Evolutionary conservation across 1,140 invertebrate genomes (phyloP).

Genomic region (Rhyzopertha dominica): DNA sequence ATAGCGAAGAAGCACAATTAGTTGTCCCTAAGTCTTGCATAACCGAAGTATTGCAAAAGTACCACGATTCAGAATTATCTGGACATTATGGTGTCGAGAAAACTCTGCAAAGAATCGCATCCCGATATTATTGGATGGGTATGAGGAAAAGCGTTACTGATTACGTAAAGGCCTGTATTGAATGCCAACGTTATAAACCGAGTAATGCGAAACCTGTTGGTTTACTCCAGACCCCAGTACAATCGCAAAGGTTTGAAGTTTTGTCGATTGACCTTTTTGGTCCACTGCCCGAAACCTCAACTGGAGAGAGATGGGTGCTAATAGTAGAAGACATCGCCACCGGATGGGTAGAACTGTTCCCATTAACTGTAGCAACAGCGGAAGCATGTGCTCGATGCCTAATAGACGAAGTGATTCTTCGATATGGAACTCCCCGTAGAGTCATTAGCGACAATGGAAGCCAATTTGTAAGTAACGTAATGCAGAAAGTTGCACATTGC

Average conservation of each 20-base stretch:
- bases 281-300: conserved; percentile 14
- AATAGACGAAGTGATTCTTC: conserved; percentile 23
- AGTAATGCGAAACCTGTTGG: conserved; percentile 30
- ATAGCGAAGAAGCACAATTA: too few species aligned
- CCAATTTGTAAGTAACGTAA: conserved; percentile 30
- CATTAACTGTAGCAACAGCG: conserved; percentile 22
- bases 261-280: conserved; percentile 36
- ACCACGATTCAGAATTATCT: too few species aligned
- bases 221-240: conserved; percentile 29
- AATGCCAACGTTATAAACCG: conserved; percentile 15
- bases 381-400: conserved; percentile 20
- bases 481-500: conserved; percentile 36
- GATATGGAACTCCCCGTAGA: conserved; percentile 21
- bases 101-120: too few species aligned
- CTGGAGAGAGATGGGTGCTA: conserved; percentile 18
- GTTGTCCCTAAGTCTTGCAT: too few species aligned
- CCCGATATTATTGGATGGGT: conserved; percentile 27
- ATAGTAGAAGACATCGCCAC: conserved; percentile 24
- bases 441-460: conserved; percentile 29
- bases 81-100: too few species aligned
- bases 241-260: conserved; percentile 30
- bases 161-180: conserved; percentile 19
- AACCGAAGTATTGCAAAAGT: too few species aligned
- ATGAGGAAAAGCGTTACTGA: conserved; percentile 19
- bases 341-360: conserved; percentile 28